Evolutionary conservation across 1,140 invertebrate genomes (phyloP), one percentile per base, ranked within the genome.

Genomic region (Heliconius hewitsoni): DNA sequence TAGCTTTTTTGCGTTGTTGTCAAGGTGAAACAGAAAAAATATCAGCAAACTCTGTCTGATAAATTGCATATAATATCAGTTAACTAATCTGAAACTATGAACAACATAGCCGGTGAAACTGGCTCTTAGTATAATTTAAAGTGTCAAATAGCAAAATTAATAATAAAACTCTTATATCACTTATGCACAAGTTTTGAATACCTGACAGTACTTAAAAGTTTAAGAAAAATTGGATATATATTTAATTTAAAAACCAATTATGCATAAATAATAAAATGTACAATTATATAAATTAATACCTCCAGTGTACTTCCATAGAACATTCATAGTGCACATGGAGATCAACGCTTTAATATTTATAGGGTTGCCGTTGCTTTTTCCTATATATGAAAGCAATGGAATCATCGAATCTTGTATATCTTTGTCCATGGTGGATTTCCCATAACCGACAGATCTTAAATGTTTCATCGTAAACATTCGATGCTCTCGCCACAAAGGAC

Each of bases 401-500:
- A 83, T 66, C 3, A 97, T 82, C 89, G 98, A 97, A 0, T 96
- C 95, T 76, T 96, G 94, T 18, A 98, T 97, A 74, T 96, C 95
- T 8, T 95, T 94, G 82, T 97, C 96, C 96, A 98, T 98, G 57
- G 94, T 89, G 1, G 92, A 95, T 85, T 97, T 96, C 0, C 97
- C 97, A 79, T 97, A 97, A 23, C 98, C 98, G 11, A 98, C 94
- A 30, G 96, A 94, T 39, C 95, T 95, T 80, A 98, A 94, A 77
- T 97, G 96, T 79, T 96, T 96, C 70, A 98, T 88, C 4, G 96
- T 95, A 92, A 98, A 98, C 73, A 94, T 93, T 60, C 97, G 95
- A 81, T 98, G 96, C 82, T 97, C 96, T 72, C 94, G 95, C 98
- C 98, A 98, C 8, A 96, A 85, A 11, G 95, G 85, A 0, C 97